phyloP scores from a whole-genome alignment of 1,140 invertebrate genomes.

The Tetraneura akinire region DNA sequence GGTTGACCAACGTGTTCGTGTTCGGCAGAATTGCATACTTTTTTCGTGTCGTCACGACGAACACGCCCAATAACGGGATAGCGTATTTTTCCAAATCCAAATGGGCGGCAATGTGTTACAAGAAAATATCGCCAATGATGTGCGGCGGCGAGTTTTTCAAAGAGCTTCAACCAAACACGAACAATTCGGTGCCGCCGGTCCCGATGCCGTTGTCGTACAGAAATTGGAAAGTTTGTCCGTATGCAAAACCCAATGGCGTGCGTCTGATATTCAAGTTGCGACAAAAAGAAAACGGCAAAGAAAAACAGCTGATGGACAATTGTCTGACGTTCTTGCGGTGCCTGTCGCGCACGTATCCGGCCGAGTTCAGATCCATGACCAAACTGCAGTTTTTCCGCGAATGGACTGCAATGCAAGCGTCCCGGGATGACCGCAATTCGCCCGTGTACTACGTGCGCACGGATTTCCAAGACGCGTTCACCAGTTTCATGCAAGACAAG shows the following conservation, averaged over 20 bases:
- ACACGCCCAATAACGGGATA: background rate
- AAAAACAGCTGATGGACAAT: background rate
- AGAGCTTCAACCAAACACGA: background rate
- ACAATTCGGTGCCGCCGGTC: background rate
- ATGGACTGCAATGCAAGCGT: background rate
- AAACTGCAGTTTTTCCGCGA: background rate
- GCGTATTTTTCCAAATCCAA: background rate
- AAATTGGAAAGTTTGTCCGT: constrained; percentile 14
- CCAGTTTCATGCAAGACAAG: constrained; percentile 6
- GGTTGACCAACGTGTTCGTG: constrained; percentile 23
- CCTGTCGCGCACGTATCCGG: background rate
- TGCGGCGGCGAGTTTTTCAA: background rate
- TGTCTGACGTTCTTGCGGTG: constrained; percentile 13
- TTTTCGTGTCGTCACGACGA: background rate
- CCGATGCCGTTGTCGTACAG: background rate
- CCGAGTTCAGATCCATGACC: background rate
- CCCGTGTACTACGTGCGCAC: constrained; percentile 18
- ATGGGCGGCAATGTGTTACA: background rate
- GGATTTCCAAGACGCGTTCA: constrained; percentile 32
- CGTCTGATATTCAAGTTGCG: constrained; percentile 36
- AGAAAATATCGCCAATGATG: background rate
- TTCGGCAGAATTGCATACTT: background rate
- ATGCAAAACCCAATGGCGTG: constrained; percentile 19
- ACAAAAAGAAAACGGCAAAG: background rate
- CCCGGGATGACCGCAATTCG: background rate